Base-by-base conservation (phyloP, 2,797 vertebrate species). In the Triplophysa bombifrons region DNA sequence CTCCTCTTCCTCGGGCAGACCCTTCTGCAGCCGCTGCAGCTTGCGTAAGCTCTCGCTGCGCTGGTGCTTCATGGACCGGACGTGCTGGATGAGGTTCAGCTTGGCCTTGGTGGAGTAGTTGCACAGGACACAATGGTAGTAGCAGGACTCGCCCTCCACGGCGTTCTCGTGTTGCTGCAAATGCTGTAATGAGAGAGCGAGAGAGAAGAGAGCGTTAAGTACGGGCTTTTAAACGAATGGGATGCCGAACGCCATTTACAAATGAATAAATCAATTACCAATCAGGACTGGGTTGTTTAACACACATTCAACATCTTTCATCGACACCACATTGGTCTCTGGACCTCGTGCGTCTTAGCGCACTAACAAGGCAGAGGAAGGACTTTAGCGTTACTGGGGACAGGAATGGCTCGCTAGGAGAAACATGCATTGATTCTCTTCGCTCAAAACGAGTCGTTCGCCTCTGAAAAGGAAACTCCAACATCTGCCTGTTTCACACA, bases 81-180 rank as follows among this genome's bases (percentile, higher is more conserved):
- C 98, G 63, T 99, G 98, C 91, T 99, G 98, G 90, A 99, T 96
- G 66, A 99, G 96, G 92, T 98, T 99, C 86, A 99, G 95, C 93
- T 99, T 99, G 94, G 98, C 97, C 95, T 98, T 98, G 92, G 98
- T 99, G 80, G 98, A 98, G 91, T 98, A 99, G 93, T 90, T 97
- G 82, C 98, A 99, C 86, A 99, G 95, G 78, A 95, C 93, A 11
- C 98, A 99, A 88, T 98, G 97, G 89, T 99, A 99, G 89, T 96
- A 99, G 93, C 97, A 98, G 88, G 95, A 94, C 86, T 99, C 98
- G 0, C 96, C 96, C 86, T 99, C 97, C 72, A 98, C 91, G 1
- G 95, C 93, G 2, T 94, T 95, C 91, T 99, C 98, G 0, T 98
- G 96, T 89, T 98, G 96, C 94, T 99, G 98, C 91, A 99, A 94